Base-by-base conservation (phyloP, 1,140 invertebrate genomes). In the Musca domestica region DNA sequence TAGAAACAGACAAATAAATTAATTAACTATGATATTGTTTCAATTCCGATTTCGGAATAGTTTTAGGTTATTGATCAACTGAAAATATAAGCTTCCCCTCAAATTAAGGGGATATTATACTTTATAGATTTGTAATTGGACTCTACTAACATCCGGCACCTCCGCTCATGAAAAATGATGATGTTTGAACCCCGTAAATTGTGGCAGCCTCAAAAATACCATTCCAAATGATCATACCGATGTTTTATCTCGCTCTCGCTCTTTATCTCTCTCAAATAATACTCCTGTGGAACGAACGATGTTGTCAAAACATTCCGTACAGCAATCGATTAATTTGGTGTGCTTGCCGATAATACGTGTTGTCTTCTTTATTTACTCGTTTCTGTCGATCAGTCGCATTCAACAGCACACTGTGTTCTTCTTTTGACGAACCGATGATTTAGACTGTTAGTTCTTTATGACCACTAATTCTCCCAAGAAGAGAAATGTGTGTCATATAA, bases 151-250 rank as follows among this genome's bases (percentile, higher is more conserved):
- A 70, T 56, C 69, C 73, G 58, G 71, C 70, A 30, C 76, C 77
- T 10, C 80, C 77, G 69, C 69, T 71, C 74, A 80, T 81, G 52
- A 76, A 77, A 20, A 73, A 74, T n/a, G 76, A 70, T 41, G 70
- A 67, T 17, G 75, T 74, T 63, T 80, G 76, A 51, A 73, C 70
- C 65, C 82, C 82, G 71, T 83, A 83, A 48, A 83, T 74, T 68
- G 82, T 75, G 6, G 83, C 82, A 30, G 77, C 82, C 72, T 83
- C 82, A 65, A 81, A 82, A 72, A 84, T 79, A 67, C 83, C 82
- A 69, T 75, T 82, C 82, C 82, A 84, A 67, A 84, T 76, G 69
- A 76, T 80, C 78, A 80, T 80, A 17, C 5, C 23, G 27, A 20
- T 14, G 54, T 66, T 23, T 27, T 25, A 51, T 66, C n/a, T 27